Evolutionary conservation across 2,113 vertebrate genomes (phyloP).

Genomic region (Laticauda colubrina): DNA sequence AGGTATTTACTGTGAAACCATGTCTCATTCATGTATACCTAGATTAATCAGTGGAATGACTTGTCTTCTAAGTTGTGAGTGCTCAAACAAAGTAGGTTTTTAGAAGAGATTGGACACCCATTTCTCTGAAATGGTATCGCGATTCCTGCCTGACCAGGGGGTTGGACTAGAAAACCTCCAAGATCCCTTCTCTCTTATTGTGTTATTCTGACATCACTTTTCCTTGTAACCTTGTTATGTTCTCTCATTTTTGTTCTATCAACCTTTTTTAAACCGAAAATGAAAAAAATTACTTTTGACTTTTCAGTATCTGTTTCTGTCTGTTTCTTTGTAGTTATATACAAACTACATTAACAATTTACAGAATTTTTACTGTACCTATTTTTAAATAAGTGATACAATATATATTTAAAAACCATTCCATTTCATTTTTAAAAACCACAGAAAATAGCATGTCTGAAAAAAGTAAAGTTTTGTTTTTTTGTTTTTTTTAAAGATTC

Average conservation of each 20-base stretch:
- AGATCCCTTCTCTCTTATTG: neutral
- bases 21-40: neutral
- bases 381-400: neutral
- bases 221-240: neutral
- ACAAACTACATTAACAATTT: neutral
- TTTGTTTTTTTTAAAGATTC: neutral
- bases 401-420: neutral
- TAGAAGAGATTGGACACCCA: neutral
- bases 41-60: neutral
- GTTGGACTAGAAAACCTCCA: neutral
- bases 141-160: neutral
- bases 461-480: neutral
- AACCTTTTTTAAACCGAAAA: neutral
- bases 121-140: neutral
- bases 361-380: neutral
- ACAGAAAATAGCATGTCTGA: neutral
- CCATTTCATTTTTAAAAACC: neutral
- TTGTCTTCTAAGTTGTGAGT: neutral
- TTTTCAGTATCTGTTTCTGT: neutral
- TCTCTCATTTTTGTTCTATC: neutral
- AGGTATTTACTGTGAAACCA: neutral
- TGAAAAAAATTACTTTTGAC: neutral
- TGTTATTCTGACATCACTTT: neutral
- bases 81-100: neutral
- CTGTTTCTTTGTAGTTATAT: neutral